phyloP scores from a whole-genome alignment of 2,113 vertebrate species.

The Siniperca knerii region DNA sequence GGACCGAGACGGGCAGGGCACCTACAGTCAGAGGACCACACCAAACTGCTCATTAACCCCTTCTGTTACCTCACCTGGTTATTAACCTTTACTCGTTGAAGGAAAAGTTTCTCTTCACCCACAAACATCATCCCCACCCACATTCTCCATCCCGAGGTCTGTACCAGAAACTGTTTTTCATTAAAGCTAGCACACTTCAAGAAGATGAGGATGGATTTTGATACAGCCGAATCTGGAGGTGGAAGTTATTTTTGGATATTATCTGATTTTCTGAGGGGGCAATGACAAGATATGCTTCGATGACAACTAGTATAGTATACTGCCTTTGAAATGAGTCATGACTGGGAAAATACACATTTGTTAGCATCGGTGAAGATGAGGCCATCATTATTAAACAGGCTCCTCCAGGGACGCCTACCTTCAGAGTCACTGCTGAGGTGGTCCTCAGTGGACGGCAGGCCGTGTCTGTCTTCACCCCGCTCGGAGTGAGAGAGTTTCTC shows the following conservation, averaged over 20 bases:
- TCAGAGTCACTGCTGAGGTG: conserved; percentile 86
- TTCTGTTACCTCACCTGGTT: not conserved
- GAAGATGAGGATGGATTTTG: not conserved
- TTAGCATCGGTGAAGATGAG: not conserved
- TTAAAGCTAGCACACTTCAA: not conserved
- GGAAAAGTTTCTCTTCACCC: not conserved
- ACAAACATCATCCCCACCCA: conserved; percentile 13
- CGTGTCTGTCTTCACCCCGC: conserved; percentile 70
- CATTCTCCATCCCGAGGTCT: not conserved
- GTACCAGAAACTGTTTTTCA: not conserved
- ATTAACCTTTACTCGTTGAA: conserved; percentile 3
- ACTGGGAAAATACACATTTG: not conserved
- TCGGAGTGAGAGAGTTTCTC: conserved; percentile 66
- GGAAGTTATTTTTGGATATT: not conserved
- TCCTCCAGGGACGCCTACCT: conserved; percentile 61
- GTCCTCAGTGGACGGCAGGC: conserved; percentile 73
- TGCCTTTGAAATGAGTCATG: not conserved
- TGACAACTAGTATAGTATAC: not conserved
- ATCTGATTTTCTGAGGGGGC: not conserved
- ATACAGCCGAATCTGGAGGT: not conserved
- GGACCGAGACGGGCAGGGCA: conserved; percentile 72
- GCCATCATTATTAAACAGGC: not conserved
- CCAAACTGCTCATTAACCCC: not conserved
- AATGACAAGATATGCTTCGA: not conserved
- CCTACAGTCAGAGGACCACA: conserved; percentile 66